phyloP scores from a whole-genome alignment of 2,113 vertebrate species.

The Paramormyrops kingsleyae region DNA sequence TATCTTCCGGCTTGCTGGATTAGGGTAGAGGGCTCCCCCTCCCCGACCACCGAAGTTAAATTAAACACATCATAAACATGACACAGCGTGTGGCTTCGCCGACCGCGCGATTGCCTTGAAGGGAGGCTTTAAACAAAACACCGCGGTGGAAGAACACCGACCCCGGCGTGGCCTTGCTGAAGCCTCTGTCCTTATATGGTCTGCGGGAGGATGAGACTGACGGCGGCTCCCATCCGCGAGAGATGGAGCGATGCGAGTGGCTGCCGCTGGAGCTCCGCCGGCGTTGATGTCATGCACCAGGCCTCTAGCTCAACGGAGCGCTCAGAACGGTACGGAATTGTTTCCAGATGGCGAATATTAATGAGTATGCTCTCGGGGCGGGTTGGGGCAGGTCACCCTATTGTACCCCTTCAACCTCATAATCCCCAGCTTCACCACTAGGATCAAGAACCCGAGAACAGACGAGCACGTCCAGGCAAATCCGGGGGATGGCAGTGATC shows the following conservation, averaged over 20 bases:
- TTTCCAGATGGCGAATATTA: constrained; percentile 7
- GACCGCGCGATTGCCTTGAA: neutral
- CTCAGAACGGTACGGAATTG: neutral
- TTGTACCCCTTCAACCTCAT: neutral
- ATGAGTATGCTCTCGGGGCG: neutral
- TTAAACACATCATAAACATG: neutral
- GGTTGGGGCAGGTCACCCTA: neutral
- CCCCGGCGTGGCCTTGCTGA: neutral
- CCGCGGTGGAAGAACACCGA: neutral
- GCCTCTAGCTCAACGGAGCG: neutral
- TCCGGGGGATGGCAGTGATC: neutral
- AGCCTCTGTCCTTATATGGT: neutral
- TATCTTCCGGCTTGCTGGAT: neutral
- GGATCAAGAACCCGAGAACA: neutral
- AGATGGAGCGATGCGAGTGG: neutral
- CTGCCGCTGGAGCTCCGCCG: neutral
- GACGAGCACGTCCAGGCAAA: neutral
- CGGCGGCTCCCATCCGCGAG: neutral
- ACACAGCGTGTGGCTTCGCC: neutral
- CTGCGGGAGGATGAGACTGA: neutral
- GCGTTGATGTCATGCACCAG: neutral
- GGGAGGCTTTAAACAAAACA: constrained; percentile 1
- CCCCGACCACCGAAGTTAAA: neutral
- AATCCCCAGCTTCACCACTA: neutral
- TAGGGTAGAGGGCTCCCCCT: neutral